Evolutionary conservation across 2,888 invertebrate species (phyloP), one percentile per base, ranked within the genome.

Genomic region (Eulithis prunata): DNA sequence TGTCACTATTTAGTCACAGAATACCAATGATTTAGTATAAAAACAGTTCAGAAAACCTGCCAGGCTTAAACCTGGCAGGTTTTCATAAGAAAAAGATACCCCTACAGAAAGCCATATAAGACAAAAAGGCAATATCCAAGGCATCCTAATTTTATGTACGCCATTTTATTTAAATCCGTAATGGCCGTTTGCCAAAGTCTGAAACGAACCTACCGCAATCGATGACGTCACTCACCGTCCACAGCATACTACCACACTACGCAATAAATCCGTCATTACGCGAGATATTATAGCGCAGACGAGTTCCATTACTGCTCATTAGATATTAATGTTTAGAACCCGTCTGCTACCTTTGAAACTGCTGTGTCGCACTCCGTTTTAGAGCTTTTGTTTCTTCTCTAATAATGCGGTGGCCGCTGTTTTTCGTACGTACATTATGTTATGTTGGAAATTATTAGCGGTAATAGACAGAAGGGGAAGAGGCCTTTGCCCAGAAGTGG

Each of bases 251-350:
- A 47, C 53, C 41, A 64, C 56, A 62, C 54, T 51, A 7, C 60
- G 64, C 68, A 68, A 70, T 71, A 69, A 72, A 75, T 74, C 71
- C 72, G 68, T 71, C 74, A 77, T 74, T 74, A 71, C 70, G 63
- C 57, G 60, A 60, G 65, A 68, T 62, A 63, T 70, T 72, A 70
- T 68, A 66, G 66, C 60, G 64, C 68, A 66, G 71, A 74, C 73
- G 76, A 78, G 79, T 80, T 85, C 89, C 87, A 87, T 88, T 88
- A 87, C 83, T 73, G 81, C 72, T 79, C 86, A 88, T 88, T 86
- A 87, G 67, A 74, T 86, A 88, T 88, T 87, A 81, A 88, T 80
- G 80, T 76, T 56, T 62, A 10, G 60, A 57, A 64, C 54, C 64
- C 68, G 59, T 45, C 59, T 59, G 58, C 58, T 59, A 45, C 59